phyloP scores from a whole-genome alignment of 1,140 invertebrate genomes.

The Acarapis woodi region DNA sequence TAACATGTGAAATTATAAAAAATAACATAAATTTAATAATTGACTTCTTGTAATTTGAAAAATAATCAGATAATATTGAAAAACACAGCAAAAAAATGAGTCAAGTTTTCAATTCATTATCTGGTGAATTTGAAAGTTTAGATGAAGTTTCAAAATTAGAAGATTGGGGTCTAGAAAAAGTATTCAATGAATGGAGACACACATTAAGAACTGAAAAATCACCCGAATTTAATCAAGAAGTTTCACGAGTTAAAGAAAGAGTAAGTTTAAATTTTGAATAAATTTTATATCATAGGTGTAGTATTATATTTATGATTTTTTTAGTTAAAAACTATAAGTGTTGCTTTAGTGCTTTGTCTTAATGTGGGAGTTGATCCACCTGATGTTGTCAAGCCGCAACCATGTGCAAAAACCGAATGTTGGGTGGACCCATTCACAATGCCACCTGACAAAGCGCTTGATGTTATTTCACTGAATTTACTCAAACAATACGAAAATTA shows the following conservation, averaged over 20 bases:
- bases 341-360: constrained; percentile 81
- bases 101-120: too few species aligned
- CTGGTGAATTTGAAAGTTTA: too few species aligned
- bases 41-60: too few species aligned
- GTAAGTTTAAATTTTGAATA: constrained; percentile 27
- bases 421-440: constrained; percentile 63
- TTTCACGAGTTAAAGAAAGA: constrained; percentile 70
- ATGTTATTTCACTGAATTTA: constrained; percentile 60
- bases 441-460: constrained; percentile 70
- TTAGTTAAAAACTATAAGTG: constrained; percentile 96
- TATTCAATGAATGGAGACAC: too few species aligned
- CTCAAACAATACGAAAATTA: constrained; percentile 89
- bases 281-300: not conserved
- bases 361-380: constrained; percentile 98
- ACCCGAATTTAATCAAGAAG: constrained; percentile 22
- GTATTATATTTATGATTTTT: constrained; percentile 14
- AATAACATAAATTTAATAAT: too few species aligned
- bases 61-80: too few species aligned
- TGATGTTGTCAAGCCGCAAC: constrained; percentile 84
- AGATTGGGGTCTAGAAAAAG: too few species aligned
- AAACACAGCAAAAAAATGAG: too few species aligned
- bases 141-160: too few species aligned
- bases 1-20: too few species aligned
- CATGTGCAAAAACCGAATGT: constrained; percentile 76
- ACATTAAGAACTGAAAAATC: too few species aligned